Conservation (phyloP, 2,888 invertebrate species). For the Heliconius sara region DNA sequence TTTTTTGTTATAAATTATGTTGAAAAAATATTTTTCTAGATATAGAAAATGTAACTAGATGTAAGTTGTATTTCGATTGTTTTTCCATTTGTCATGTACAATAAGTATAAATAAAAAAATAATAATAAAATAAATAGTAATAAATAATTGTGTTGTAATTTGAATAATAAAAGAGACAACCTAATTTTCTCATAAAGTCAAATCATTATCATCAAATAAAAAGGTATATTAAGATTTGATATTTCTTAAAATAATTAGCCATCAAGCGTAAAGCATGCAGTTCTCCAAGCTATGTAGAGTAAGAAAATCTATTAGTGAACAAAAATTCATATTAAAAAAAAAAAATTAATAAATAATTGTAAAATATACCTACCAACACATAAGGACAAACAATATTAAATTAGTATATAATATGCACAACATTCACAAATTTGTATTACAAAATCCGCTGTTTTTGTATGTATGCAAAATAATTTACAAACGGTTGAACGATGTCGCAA, state of each 20-base stretch:
- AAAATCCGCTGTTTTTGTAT: conserved; percentile 16
- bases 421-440: neutral
- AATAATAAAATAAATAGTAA: neutral
- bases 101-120: too few species aligned
- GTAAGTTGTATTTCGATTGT: too few species aligned
- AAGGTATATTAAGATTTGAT: neutral
- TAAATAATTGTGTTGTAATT: neutral
- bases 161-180: too few species aligned
- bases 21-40: too few species aligned
- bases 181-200: too few species aligned
- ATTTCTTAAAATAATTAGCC: neutral
- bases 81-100: too few species aligned
- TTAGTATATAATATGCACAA: neutral
- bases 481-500: conserved; percentile 52
- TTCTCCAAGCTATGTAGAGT: neutral
- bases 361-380: too few species aligned
- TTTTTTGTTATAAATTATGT: too few species aligned
- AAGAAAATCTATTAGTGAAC: neutral
- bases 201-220: neutral
- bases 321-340: neutral
- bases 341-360: neutral
- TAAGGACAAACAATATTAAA: neutral
- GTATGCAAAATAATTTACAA: conserved; percentile 40
- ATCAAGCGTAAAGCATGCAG: neutral
- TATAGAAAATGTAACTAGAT: too few species aligned